Conservation (phyloP, 2,797 vertebrate species). For the Eidolon dupreanum region DNA sequence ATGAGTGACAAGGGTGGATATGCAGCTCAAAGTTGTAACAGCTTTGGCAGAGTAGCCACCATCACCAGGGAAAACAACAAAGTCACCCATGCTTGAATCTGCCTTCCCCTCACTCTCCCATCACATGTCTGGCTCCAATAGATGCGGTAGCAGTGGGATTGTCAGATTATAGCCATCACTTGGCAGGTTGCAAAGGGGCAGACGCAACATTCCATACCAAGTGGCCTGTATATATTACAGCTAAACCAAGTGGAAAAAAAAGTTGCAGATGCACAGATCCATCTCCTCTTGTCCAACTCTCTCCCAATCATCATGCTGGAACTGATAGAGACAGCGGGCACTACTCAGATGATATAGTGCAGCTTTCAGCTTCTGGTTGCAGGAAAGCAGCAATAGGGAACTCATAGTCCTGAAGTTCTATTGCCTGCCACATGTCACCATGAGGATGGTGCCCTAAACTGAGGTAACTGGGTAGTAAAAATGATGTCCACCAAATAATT, state of each 20-base stretch:
- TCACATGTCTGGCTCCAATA: neutral
- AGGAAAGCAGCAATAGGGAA: neutral
- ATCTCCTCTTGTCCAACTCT: too few relatives aligned
- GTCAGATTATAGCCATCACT: neutral
- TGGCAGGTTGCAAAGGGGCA: neutral
- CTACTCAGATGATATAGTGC: neutral
- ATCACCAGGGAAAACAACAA: neutral
- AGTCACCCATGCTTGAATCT: too few relatives aligned
- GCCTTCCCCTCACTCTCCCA: rapidly evolving
- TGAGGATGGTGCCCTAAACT: neutral
- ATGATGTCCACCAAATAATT: neutral
- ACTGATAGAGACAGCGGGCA: neutral
- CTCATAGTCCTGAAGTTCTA: neutral
- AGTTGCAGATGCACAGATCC: neutral
- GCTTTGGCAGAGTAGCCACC: too few relatives aligned
- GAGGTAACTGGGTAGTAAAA: neutral
- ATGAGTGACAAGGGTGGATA: neutral
- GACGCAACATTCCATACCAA: neutral
- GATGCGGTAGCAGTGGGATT: neutral
- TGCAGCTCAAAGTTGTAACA: neutral
- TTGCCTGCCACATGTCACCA: neutral
- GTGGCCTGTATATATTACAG: neutral
- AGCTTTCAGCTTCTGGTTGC: neutral
- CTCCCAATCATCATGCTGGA: neutral
- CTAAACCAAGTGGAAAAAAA: neutral